Evolutionary conservation across 1,140 invertebrate genomes (phyloP).

Genomic region (Whitmania pigra): DNA sequence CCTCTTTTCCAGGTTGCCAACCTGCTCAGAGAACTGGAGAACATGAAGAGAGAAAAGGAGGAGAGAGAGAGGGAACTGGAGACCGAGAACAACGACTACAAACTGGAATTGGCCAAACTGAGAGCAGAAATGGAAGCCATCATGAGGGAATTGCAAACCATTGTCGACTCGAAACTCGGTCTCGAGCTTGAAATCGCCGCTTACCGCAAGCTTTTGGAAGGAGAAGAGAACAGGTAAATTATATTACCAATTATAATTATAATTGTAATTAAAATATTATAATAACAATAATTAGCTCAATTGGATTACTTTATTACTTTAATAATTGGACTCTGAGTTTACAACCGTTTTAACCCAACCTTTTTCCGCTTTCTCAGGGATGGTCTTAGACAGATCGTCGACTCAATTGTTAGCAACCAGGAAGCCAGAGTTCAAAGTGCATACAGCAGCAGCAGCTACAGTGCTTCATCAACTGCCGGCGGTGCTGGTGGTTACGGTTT

Average conservation of each 20-base stretch:
- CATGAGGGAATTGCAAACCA: conserved; percentile 40
- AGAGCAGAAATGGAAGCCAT: conserved; percentile 39
- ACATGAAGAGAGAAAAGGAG: conserved; percentile 38
- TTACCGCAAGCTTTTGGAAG: conserved; percentile 22
- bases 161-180: conserved; percentile 30
- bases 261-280: not conserved
- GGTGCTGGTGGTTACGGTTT: conserved; percentile 16
- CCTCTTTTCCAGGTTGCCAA: conserved; percentile 32
- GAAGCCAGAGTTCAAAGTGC: conserved; percentile 3
- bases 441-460: conserved; percentile 14
- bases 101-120: conserved; percentile 37
- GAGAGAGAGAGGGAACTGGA: conserved; percentile 27
- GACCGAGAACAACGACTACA: conserved; percentile 25
- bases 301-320: no score
- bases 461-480: conserved; percentile 10
- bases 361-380: no score
- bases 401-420: conserved; percentile 12
- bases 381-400: not conserved
- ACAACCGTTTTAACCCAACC: no score
- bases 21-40: conserved; percentile 37
- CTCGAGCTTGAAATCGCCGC: conserved; percentile 22
- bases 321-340: no score
- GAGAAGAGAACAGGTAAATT: conserved; percentile 28
- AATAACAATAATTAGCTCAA: no score
- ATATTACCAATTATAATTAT: no score